phyloP scores from a whole-genome alignment of 2,797 vertebrate species.

The Urosaurus nigricauda region DNA sequence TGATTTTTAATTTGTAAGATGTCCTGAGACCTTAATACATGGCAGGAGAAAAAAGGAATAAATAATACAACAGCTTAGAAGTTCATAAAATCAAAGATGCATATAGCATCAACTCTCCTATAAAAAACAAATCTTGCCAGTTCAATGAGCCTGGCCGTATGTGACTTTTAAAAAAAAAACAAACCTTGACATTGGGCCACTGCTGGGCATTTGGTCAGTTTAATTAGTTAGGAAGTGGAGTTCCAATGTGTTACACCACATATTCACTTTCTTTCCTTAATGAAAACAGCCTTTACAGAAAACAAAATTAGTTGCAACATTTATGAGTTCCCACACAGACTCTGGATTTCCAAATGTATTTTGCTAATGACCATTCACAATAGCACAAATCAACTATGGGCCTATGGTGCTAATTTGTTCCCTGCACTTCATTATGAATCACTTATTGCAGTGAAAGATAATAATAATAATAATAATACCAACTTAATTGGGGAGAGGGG shows the following conservation, averaged over 20 bases:
- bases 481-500: background rate
- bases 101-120: background rate
- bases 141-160: background rate
- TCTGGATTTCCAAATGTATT: background rate
- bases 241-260: background rate
- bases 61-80: background rate
- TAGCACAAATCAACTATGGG: background rate
- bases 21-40: background rate
- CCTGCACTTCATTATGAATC: constrained; percentile 24
- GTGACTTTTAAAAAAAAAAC: no score
- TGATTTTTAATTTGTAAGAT: background rate
- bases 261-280: background rate
- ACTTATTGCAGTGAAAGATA: constrained; percentile 44
- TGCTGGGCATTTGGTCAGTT: background rate
- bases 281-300: constrained; percentile 3
- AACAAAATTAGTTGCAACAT: background rate
- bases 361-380: background rate
- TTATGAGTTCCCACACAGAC: background rate
- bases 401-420: rapidly evolving
- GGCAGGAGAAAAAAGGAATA: background rate
- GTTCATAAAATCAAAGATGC: background rate
- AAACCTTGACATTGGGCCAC: background rate
- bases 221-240: background rate
- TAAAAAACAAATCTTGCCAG: background rate
- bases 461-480: background rate